Conservation (phyloP, 2,888 invertebrate genomes). For the Apoda limacodes region DNA sequence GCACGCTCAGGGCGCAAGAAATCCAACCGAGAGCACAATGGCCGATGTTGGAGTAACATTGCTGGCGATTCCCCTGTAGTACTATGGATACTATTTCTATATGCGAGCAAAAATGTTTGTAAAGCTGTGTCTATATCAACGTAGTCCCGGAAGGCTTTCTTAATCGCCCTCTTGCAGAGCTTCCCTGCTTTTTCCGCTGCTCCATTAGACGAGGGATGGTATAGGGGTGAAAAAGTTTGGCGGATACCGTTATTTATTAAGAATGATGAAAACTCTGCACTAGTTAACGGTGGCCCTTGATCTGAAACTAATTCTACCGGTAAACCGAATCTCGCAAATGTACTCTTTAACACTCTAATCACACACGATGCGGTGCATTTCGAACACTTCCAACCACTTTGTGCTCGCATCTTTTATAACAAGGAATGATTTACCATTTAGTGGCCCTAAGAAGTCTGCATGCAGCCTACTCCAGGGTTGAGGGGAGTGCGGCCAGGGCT, state of each 20-base stretch:
- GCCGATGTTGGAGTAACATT: too few species aligned
- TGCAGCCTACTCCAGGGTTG: slow-evolving; percentile 18
- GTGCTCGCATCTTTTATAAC: slow-evolving; percentile 13
- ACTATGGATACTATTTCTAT: too few species aligned
- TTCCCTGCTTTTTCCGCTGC: too few species aligned
- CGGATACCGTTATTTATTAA: slow-evolving; percentile 7
- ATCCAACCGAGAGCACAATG: too few species aligned
- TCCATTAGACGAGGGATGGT: too few species aligned
- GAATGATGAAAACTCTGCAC: slow-evolving; percentile 11
- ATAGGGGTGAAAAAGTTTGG: slow-evolving; percentile 7
- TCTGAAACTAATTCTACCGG: slow-evolving; percentile 15
- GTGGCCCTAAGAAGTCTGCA: slow-evolving; percentile 16
- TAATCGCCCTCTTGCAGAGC: too few species aligned
- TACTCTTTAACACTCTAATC: slow-evolving; percentile 11
- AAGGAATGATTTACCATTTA: slow-evolving; percentile 17
- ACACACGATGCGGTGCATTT: slow-evolving; percentile 13
- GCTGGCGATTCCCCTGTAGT: too few species aligned
- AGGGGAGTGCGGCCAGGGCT: slow-evolving; percentile 19
- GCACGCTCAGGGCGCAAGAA: too few species aligned
- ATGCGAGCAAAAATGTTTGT: too few species aligned
- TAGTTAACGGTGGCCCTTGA: slow-evolving; percentile 15
- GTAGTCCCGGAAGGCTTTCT: too few species aligned
- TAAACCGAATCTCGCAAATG: slow-evolving; percentile 13
- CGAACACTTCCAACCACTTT: slow-evolving; percentile 20
- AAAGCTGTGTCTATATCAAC: too few species aligned